These are phyloP conservation scores for Hymenopus coronatus DNA, from an alignment of 2,888 invertebrate genomes.

Conservation along the genomic window DNA sequence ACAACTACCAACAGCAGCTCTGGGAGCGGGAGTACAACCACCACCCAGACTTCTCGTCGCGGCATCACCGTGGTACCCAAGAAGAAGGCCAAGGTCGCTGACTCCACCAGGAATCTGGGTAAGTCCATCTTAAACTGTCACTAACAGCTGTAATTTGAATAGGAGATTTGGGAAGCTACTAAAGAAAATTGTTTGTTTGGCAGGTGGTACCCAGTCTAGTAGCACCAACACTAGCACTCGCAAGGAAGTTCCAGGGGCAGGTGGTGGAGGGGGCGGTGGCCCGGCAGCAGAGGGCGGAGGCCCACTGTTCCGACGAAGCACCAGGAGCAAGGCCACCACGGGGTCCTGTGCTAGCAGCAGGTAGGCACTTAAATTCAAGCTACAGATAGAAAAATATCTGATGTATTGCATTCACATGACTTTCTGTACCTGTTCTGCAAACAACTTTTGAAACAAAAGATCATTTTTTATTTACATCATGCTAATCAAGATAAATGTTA, in stretches of 20 bases:
- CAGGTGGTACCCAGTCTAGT: conserved; percentile 16
- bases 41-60: conserved; percentile 18
- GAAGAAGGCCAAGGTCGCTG: conserved; percentile 34
- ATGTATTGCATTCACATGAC: no score
- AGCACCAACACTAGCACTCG: not conserved
- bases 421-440: no score
- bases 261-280: not conserved
- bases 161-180: no score
- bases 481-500: no score
- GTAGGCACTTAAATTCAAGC: no score
- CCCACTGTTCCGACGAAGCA: conserved; percentile 46
- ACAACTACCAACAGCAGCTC: not conserved
- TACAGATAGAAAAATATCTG: no score
- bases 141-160: no score
- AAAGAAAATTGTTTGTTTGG: not conserved
- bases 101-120: conserved; percentile 26
- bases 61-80: conserved; percentile 34
- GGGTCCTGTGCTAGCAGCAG: conserved; percentile 59
- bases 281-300: conserved; percentile 4
- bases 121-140: not conserved
- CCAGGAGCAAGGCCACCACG: conserved; percentile 59
- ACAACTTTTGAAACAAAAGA: no score
- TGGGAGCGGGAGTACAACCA: not conserved
- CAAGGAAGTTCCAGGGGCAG: conserved; percentile 23
- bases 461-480: no score